Evolutionary conservation across 2,113 vertebrate genomes (phyloP), one percentile per base, ranked within the genome.

Genomic region (Cavia aperea): DNA sequence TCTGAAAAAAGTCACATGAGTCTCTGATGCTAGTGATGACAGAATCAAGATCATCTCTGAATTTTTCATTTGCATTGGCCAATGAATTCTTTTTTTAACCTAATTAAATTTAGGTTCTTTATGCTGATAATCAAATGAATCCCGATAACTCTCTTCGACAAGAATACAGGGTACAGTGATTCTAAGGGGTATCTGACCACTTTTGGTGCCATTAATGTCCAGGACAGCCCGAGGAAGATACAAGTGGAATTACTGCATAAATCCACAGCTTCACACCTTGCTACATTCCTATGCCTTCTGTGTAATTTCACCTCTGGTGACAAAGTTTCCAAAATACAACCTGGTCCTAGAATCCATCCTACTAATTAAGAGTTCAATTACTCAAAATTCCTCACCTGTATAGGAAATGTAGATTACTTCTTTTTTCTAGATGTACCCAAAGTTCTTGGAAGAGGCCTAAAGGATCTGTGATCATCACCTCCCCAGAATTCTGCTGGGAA

Each of bases 251-350:
- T 5, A 36, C 70, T 4, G 23, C 23, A 6, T 1, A 79, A 5
- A 83, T 31, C 9, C 60, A 58, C 21, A 62, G 70, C 77, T 66
- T 84, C 18, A 31, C n/a, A 86, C 14, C 31, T 54, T 36, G 36
- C 51, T 79, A 84, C 31, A 63, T 43, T 77, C 49, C 26, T 65
- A 6, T 1, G 4, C n/a, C 66, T 90, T 56, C 46, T 90, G 21
- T 39, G 26, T 83, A 54, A 70, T 90, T 70, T 92, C 29, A 68
- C 8, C 9, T 86, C 23, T 39, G 19, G 24, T 54, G 36, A 89
- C 65, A 86, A 92, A 66, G 43, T 93, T 86, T 94, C 73, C 51
- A 77, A 88, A 92, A 65, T 29, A 81, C 43, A 89, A 36, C 51
- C 81, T 62, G 26, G 66, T 88, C 18, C 16, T 81, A 62, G 26